Percentiles rank a stretch among this genome's conserved stretches.
Evolutionary conservation across 2,797 vertebrate species (phyloP).

Genomic region (Amblyopsis hoosieri): DNA sequence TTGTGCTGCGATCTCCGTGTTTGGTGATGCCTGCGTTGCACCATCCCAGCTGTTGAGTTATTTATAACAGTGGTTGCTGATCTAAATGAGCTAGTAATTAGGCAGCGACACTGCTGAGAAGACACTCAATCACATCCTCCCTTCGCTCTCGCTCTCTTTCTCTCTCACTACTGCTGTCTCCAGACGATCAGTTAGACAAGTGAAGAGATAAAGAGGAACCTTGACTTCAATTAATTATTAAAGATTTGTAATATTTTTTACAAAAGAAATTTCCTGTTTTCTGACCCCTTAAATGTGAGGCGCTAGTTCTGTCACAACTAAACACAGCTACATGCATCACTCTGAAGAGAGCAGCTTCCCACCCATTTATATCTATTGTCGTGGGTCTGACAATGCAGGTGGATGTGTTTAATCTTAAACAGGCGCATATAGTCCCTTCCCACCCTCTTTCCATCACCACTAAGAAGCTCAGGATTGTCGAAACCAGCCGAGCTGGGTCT

Average conservation of each 20-base stretch:
- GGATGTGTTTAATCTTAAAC: constrained; percentile 18
- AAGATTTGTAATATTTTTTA: constrained; percentile 63
- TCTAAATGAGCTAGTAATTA: constrained; percentile 78
- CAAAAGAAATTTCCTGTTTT: constrained; percentile 67
- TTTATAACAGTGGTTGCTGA: constrained; percentile 73
- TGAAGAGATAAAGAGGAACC: constrained; percentile 71
- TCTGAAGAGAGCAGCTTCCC: constrained; percentile 21
- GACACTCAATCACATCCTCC: constrained; percentile 46
- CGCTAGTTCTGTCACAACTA: constrained; percentile 51
- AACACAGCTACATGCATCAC: constrained; percentile 32
- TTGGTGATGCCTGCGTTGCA: constrained; percentile 67
- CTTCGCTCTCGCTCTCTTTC: constrained; percentile 3
- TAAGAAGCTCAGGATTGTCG: constrained; percentile 29
- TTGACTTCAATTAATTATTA: constrained; percentile 81
- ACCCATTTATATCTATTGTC: constrained; percentile 4
- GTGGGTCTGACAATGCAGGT: constrained; percentile 16
- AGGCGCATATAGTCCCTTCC: not conserved
- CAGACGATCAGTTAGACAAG: constrained; percentile 63
- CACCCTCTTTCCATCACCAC: constrained; percentile 13
- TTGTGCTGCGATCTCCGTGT: constrained; percentile 60
- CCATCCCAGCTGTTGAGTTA: constrained; percentile 75
- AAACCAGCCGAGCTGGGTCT: constrained; percentile 47
- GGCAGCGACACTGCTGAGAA: constrained; percentile 70
- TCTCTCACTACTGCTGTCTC: constrained; percentile 42
- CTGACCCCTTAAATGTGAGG: constrained; percentile 66